Percentiles rank a stretch among this genome's conserved stretches.
These are phyloP conservation scores for Phrynocephalus guinanensis DNA, from an alignment of 2,797 vertebrate genomes.

Conservation along the genomic window DNA sequence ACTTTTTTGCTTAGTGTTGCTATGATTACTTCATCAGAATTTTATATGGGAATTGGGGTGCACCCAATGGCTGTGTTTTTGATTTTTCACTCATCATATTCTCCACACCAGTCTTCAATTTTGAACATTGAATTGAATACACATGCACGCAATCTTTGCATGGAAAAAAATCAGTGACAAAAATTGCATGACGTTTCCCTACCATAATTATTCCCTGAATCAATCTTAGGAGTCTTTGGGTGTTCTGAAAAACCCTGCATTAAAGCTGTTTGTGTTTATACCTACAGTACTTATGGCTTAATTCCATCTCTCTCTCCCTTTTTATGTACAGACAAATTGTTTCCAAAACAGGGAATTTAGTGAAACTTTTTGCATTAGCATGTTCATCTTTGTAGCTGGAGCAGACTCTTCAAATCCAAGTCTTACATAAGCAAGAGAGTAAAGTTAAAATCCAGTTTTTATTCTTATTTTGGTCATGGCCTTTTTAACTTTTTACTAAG, in stretches of 20 bases:
- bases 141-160: constrained; percentile 70
- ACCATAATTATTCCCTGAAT: constrained; percentile 60
- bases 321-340: constrained; percentile 32
- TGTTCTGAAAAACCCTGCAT: constrained; percentile 53
- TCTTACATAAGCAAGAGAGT: neutral
- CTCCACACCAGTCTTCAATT: constrained; percentile 78
- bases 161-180: constrained; percentile 75
- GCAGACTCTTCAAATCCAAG: constrained; percentile 45
- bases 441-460: constrained; percentile 29
- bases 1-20: constrained; percentile 49
- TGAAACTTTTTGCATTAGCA: constrained; percentile 31
- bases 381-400: constrained; percentile 8
- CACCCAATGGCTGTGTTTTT: constrained; percentile 71
- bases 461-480: neutral
- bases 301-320: constrained; percentile 25
- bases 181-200: constrained; percentile 65
- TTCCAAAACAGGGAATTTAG: constrained; percentile 9
- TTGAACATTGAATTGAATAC: constrained; percentile 75
- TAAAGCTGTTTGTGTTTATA: constrained; percentile 36
- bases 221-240: constrained; percentile 53
- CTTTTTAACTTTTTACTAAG: neutral
- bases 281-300: constrained; percentile 42
- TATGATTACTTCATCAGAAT: constrained; percentile 51
- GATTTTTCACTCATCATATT: constrained; percentile 75
- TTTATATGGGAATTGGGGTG: constrained; percentile 66